Base-by-base conservation (phyloP, 1,140 invertebrate genomes). In the Diorhabda sublineata region DNA sequence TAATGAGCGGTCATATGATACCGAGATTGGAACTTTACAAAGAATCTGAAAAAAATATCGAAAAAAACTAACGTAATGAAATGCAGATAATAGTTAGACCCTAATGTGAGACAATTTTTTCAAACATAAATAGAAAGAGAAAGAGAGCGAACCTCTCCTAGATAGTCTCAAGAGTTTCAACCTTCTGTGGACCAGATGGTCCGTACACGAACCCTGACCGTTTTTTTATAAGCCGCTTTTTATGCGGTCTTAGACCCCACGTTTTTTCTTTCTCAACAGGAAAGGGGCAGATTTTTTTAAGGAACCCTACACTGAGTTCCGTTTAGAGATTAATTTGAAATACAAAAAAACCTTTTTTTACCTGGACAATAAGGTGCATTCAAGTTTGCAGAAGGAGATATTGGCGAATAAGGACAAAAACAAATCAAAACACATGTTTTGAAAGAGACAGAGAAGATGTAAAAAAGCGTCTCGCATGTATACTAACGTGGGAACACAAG, bases 231-330 rank as follows among this genome's bases (percentile, higher is more conserved):
- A 78, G 76, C 77, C 68, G 67, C 67, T 64, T 77, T 78, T 78
- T 79, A 77, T 79, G 77, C 77, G 76, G 69, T 74, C 68, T 64
- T 75, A 71, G 68, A 73, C 75, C 75, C 75, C 75, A 71, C 69
- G 62, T 74, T 71, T 69, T 67, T 68, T 68, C 67, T 58, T 71
- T 65, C 67, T 70, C 71, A 59, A 76, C 74, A 75, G 76, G 76
- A 79, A 79, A 77, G 77, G 77, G 77, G 77, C 77, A 79, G 77
- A 79, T 79, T 77, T 79, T 26, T 77, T 77, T 73, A 74, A 76
- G 76, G 74, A 78, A 78, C 75, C 76, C 76, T 78, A 78, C 73
- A 73, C 77, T 67, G 69, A 76, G 77, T 78, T 78, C 77, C 77
- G 77, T 77, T 78, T 76, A 69, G 73, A 75, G 77, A 78, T 77